Conservation (phyloP, 2,888 invertebrate species). For the Amblyjoppa proteus region DNA sequence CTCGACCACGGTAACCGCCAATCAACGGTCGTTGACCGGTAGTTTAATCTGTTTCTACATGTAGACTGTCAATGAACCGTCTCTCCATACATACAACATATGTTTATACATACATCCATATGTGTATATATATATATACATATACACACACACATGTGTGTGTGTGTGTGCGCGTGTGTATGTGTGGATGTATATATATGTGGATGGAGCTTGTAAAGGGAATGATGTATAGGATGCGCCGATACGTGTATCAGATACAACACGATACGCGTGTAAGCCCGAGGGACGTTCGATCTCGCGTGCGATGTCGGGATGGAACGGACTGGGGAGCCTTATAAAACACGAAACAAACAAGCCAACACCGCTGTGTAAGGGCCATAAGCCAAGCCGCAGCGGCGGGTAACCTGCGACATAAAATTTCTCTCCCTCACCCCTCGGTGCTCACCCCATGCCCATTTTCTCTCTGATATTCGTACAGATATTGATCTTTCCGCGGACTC, state of each 20-base stretch:
- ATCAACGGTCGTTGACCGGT: constrained; percentile 69
- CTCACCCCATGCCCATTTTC: constrained; percentile 19
- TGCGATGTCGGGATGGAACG: background rate
- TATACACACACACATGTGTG: background rate
- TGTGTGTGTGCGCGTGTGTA: background rate
- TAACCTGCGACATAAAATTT: constrained; percentile 60
- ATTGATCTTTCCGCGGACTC: constrained; percentile 64
- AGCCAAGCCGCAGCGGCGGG: constrained; percentile 54
- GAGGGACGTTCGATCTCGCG: constrained; percentile 46
- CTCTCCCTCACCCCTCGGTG: constrained; percentile 27
- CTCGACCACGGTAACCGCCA: constrained; percentile 65
- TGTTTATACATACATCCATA: background rate
- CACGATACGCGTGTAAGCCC: constrained; percentile 61
- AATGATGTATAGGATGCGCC: background rate
- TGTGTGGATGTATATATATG: background rate
- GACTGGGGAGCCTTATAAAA: constrained; percentile 50
- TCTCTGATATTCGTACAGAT: constrained; percentile 63
- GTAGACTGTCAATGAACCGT: constrained; percentile 55
- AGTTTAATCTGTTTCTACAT: constrained; percentile 67
- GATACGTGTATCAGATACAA: constrained; percentile 58
- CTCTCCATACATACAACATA: background rate
- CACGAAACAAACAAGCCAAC: constrained; percentile 63
- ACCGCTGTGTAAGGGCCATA: constrained; percentile 46
- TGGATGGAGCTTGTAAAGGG: background rate
- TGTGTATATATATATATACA: background rate